Percentiles rank a stretch among this genome's conserved stretches.
Conservation (phyloP, 2,888 invertebrate genomes). For the Byasa hedistus region DNA sequence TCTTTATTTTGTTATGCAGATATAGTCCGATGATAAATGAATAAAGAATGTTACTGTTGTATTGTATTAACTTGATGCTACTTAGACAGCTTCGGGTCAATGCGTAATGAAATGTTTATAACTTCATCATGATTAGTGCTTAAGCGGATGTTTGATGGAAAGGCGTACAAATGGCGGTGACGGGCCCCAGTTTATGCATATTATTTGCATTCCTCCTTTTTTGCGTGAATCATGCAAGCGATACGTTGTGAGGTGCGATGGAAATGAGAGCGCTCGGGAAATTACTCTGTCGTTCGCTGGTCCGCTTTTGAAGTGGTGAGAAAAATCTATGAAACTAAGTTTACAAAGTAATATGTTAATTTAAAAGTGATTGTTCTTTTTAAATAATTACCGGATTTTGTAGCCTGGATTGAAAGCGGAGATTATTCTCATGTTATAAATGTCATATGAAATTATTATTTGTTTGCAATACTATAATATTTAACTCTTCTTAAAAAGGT, state of each 20-base stretch:
- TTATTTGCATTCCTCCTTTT: conserved; percentile 26
- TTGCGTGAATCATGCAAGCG: conserved; percentile 17
- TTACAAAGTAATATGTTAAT: not conserved
- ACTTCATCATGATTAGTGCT: not conserved
- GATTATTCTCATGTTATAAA: too few species aligned
- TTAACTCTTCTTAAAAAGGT: too few species aligned
- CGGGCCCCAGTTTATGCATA: conserved; percentile 21
- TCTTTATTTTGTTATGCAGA: too few species aligned
- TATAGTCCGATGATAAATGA: too few species aligned
- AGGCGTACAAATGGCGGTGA: conserved; percentile 15
- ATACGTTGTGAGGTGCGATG: conserved; percentile 13
- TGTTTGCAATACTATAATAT: too few species aligned
- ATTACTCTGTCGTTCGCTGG: conserved; percentile 4
- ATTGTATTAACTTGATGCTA: not conserved
- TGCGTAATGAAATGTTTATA: not conserved
- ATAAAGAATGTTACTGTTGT: too few species aligned
- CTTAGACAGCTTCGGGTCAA: not conserved
- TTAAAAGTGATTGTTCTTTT: not conserved
- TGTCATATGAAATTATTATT: too few species aligned
- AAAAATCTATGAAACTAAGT: conserved; percentile 7
- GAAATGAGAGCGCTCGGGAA: conserved; percentile 23
- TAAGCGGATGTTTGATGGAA: conserved; percentile 15
- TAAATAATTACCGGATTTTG: too few species aligned
- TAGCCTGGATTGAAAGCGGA: too few species aligned
- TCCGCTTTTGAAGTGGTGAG: conserved; percentile 8